Base-by-base conservation (phyloP, 2,113 vertebrate species). In the Myiagra hebetior region DNA sequence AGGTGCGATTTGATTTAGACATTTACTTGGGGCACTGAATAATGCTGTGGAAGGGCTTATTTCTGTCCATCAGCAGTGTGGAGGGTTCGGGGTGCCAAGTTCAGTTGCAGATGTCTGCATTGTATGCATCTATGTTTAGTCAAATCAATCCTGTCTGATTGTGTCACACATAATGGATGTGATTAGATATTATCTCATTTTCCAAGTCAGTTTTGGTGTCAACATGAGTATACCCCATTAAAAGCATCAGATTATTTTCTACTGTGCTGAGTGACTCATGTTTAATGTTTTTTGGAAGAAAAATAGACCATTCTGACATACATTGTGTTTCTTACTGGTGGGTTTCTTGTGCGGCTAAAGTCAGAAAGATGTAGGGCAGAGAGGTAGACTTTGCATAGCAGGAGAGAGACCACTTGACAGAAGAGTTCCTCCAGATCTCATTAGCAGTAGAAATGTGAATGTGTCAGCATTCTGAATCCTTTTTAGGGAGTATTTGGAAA, bases 21-120 rank as follows among this genome's bases (percentile, higher is more conserved):
- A 10, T 94, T 87, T 78, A 41, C 70, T 92, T 81, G n/a, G 49
- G 73, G 24, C 1, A 26, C 35, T 91, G 89, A 95, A 50, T 95
- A 76, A 86, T 74, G 39, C 60, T 60, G 24, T 91, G 76, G 68
- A 93, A 92, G n/a, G 72, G 35, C 76, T 81, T 87, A 91, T 95
- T 97, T 97, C 79, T 93, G 55, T 91, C 88, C 83, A 39, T 91
- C 64, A 63, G 7, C 76, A 68, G 31, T 28, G 52, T 39, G 82
- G 83, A 75, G 67, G 72, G 76, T 84, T 95, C 19, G 9, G 39
- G 89, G 63, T 89, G 84, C 84, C 9, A n/a, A 63, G 60, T 75
- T 63, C 39, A 60, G 56, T 78, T 95, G 86, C 94, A 97, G 96
- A 95, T 97, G 95, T 93, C 73, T 95, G 73, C 65, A 95, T 93